These are phyloP conservation scores for Calephelis nemesis DNA, from an alignment of 1,140 invertebrate genomes.

Conservation along the genomic window DNA sequence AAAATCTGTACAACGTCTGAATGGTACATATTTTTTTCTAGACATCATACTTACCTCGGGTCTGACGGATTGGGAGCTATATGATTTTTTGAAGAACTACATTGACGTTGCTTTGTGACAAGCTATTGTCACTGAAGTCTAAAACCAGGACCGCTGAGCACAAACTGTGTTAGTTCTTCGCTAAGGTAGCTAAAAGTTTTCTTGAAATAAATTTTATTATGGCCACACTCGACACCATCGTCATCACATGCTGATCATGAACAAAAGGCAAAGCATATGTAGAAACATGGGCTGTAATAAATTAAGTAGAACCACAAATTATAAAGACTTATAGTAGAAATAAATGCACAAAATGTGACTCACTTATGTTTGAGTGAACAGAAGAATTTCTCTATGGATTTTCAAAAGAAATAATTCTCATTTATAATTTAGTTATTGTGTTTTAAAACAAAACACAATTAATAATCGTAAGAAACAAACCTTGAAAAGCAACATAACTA, in stretches of 20 bases:
- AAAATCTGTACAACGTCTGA: not conserved
- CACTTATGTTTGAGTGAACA: not conserved
- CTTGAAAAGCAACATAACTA: not conserved
- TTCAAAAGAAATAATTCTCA: not conserved
- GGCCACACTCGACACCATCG: not conserved
- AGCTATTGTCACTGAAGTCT: not conserved
- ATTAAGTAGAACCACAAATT: not conserved
- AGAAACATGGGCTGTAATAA: constrained; percentile 11
- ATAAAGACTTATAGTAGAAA: too few species aligned
- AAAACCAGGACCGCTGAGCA: too few species aligned
- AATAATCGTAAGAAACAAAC: not conserved
- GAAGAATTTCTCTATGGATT: not conserved
- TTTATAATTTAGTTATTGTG: not conserved
- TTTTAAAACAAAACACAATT: not conserved
- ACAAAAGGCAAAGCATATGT: constrained; percentile 4
- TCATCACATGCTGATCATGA: not conserved
- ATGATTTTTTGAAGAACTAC: not conserved
- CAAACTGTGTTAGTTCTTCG: too few species aligned
- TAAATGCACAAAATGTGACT: constrained; percentile 8
- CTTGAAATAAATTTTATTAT: too few species aligned
- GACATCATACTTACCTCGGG: not conserved
- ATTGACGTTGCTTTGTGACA: not conserved
- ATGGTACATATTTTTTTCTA: not conserved
- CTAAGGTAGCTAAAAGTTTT: too few species aligned
- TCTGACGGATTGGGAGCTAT: not conserved